Conservation (phyloP, 2,888 invertebrate genomes). For the Trissolcus japonicus region DNA sequence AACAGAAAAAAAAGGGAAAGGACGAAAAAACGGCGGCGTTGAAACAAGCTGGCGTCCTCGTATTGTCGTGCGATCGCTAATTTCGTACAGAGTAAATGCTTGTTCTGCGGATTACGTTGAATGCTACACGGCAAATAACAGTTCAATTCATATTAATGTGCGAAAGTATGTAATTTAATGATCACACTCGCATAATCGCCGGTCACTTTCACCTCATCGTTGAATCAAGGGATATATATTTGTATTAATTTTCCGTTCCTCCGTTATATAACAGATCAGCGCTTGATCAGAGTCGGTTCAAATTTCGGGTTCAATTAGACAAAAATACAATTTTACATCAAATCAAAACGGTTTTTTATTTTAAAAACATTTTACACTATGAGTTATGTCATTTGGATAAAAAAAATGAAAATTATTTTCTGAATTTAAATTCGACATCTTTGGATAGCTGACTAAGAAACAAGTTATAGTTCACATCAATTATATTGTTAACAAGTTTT, state of each 20-base stretch:
- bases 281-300: not conserved
- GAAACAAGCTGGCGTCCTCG: constrained; percentile 10
- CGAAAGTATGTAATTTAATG: constrained; percentile 56
- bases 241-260: constrained; percentile 35
- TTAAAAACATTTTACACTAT: too few species aligned
- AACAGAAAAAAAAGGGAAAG: not conserved
- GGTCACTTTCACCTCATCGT: constrained; percentile 52
- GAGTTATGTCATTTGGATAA: too few species aligned
- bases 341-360: too few species aligned
- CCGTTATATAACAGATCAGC: constrained; percentile 12
- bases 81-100: constrained; percentile 23
- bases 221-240: constrained; percentile 25
- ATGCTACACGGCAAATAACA: constrained; percentile 29
- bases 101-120: constrained; percentile 21
- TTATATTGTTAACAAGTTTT: too few species aligned
- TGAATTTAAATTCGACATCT: too few species aligned
- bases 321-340: not conserved
- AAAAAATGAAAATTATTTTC: too few species aligned
- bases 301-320: not conserved
- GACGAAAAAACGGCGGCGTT: not conserved
- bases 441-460: too few species aligned
- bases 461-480: too few species aligned
- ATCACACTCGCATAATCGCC: constrained; percentile 46
- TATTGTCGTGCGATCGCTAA: constrained; percentile 18
- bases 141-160: constrained; percentile 50